Evolutionary conservation across 2,888 invertebrate genomes (phyloP).

Genomic region (Deilephila elpenor): DNA sequence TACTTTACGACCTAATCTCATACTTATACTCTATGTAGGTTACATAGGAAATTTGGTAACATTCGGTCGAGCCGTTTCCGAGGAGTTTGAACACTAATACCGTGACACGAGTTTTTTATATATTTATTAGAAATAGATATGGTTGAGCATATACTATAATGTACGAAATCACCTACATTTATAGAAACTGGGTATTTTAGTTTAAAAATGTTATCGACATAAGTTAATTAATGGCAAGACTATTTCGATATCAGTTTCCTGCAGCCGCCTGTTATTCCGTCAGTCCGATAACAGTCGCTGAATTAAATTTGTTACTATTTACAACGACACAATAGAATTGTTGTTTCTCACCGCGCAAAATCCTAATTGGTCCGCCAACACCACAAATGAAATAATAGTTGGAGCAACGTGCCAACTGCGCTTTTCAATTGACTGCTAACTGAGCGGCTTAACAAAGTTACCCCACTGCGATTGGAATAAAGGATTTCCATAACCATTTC

Average conservation of each 20-base stretch:
- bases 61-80: too few relatives aligned
- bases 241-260: constrained; percentile 20
- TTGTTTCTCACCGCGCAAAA: neutral
- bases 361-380: neutral
- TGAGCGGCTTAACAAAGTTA: constrained; percentile 1
- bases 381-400: neutral
- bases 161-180: too few relatives aligned
- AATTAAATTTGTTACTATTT: neutral
- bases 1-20: too few relatives aligned
- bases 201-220: neutral
- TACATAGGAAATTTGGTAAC: too few relatives aligned
- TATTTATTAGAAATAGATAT: too few relatives aligned
- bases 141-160: too few relatives aligned
- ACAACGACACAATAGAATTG: neutral
- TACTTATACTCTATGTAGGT: too few relatives aligned
- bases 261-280: constrained; percentile 15
- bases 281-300: constrained; percentile 6
- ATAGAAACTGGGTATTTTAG: neutral
- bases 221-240: neutral
- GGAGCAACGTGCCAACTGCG: neutral
- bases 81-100: too few relatives aligned
- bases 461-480: neutral
- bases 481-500: neutral
- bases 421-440: constrained; percentile 9
- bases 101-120: too few relatives aligned